Evolutionary conservation across 2,797 vertebrate genomes (phyloP).

Genomic region (Tragelaphus eurycerus): DNA sequence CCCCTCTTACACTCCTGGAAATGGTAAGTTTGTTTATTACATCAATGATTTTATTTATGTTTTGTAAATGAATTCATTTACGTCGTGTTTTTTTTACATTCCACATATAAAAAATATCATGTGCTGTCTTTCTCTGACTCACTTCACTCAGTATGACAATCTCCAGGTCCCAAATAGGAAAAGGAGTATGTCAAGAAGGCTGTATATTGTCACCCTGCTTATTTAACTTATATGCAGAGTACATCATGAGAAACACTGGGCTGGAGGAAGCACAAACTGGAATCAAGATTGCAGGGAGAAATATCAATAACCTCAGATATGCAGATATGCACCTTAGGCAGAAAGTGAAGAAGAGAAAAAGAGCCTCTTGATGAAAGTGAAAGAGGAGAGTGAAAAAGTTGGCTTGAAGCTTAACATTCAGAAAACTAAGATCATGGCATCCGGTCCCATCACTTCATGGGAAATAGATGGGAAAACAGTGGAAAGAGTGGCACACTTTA

Average conservation of each 20-base stretch:
- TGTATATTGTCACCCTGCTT: not conserved
- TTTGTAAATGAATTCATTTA: not conserved
- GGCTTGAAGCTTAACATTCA: not conserved
- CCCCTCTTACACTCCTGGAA: not conserved
- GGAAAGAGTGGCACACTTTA: not conserved
- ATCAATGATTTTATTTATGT: not conserved
- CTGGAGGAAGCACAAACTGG: not conserved
- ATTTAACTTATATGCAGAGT: not conserved
- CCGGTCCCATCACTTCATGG: not conserved
- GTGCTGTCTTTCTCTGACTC: not conserved
- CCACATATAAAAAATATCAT: not conserved
- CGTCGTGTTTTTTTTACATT: not conserved
- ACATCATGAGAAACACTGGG: not conserved
- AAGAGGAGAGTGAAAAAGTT: not conserved
- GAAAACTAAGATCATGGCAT: not conserved
- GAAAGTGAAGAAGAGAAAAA: not conserved
- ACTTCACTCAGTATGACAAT: not conserved
- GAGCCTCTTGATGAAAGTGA: not conserved
- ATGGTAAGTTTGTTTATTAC: not conserved
- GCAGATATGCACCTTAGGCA: not conserved
- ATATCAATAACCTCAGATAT: not conserved
- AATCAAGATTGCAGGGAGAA: fast-evolving
- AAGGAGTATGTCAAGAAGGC: not conserved
- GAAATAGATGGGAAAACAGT: not conserved
- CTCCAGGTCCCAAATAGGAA: not conserved